Evolutionary conservation across 2,797 vertebrate species (phyloP), one percentile per base, ranked within the genome.

Genomic region (Leuciscus waleckii): DNA sequence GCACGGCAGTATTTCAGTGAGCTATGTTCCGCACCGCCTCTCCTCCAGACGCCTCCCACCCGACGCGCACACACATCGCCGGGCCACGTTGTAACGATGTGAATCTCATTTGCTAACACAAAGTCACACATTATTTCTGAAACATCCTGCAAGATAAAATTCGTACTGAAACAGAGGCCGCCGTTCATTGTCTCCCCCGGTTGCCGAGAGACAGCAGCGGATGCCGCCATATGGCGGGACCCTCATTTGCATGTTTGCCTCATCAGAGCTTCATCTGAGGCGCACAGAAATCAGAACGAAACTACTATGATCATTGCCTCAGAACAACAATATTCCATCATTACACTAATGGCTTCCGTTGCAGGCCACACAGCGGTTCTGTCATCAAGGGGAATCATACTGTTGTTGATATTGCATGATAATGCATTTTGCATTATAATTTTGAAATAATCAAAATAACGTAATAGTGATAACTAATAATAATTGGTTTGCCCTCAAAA

Each of bases 381-480:
- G 63, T 54, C 73, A 84, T 65, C 43, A 46, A 83, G 32, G 32
- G 41, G 43, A 54, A 26, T 68, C 82, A 56, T 51, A 68, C 35
- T 65, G 46, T 8, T 83, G 82, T 83, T 83, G 32, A 68, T 29
- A 83, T 70, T 71, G 51, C 17, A 71, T 26, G 68, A 81, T 54
- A 76, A 63, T 78, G 37, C 39, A 46, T 82, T 86, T 51, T 26
- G 46, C 39, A 70, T 61, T 54, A 26, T 16, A 43, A 26, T 91
- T 91, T 86, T 82, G 92, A 92, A 92, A 93, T 90, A 93, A 90
- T 91, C 85, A 41, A 83, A 76, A 76, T 65, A 76, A 76, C 46
- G 51, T 41, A 80, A 67, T 67, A 80, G 29, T 51, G 19, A 3
- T 21, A 46, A 80, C 46, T 14, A 68, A 49, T 49, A 67, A 65